Evolutionary conservation across 2,797 vertebrate species (phyloP).

Genomic region (Acipenser ruthenus): DNA sequence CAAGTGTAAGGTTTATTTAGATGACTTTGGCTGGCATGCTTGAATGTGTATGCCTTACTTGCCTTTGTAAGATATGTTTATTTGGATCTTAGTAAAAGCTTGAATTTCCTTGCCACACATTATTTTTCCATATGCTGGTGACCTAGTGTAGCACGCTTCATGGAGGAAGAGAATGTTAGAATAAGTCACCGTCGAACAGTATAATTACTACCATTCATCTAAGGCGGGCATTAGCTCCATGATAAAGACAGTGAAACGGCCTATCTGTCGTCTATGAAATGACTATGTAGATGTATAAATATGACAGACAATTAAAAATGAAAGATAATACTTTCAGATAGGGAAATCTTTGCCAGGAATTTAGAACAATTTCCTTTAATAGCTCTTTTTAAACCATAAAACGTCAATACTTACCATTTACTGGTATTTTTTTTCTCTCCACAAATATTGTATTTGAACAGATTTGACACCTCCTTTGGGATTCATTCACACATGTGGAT

Average conservation of each 20-base stretch:
- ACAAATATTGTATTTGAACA: slow-evolving; percentile 47
- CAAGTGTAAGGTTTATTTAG: no score
- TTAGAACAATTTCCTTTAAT: slow-evolving; percentile 38
- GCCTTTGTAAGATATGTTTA: no score
- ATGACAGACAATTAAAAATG: slow-evolving; percentile 72
- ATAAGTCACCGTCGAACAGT: slow-evolving; percentile 50
- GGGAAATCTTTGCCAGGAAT: slow-evolving; percentile 49
- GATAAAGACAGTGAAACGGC: slow-evolving; percentile 58
- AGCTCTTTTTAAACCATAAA: slow-evolving; percentile 38
- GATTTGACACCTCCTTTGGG: slow-evolving; percentile 60
- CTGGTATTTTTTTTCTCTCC: slow-evolving; percentile 32
- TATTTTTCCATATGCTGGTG: slow-evolving; percentile 29
- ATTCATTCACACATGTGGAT: slow-evolving; percentile 55
- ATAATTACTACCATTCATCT: slow-evolving; percentile 61
- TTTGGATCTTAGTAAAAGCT: no score
- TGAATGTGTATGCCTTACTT: no score
- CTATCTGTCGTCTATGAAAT: slow-evolving; percentile 50
- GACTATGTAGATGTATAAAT: slow-evolving; percentile 50
- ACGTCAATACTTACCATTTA: slow-evolving; percentile 53
- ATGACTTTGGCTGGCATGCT: no score
- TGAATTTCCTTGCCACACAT: not conserved
- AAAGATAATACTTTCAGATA: slow-evolving; percentile 59
- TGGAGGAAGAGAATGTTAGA: slow-evolving; percentile 37
- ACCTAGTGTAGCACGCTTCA: slow-evolving; percentile 32
- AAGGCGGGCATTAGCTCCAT: slow-evolving; percentile 57